Conservation (phyloP, 2,888 invertebrate species). For the Erebia palarica region DNA sequence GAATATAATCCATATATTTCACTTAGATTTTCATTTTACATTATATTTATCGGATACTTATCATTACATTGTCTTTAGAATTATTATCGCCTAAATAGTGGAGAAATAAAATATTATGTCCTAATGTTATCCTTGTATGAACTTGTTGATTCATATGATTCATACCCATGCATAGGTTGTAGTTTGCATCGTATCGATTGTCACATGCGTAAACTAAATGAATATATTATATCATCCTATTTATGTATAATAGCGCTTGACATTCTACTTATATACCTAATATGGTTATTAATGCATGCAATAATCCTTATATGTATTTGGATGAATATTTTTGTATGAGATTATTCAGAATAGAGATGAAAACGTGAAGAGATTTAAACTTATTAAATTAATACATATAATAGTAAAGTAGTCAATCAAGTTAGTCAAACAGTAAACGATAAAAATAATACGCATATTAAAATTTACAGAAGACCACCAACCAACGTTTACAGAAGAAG, state of each 20-base stretch:
- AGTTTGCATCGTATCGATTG: slow-evolving; percentile 1
- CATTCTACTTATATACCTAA: no score
- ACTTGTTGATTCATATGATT: slow-evolving; percentile 4
- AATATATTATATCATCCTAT: no score
- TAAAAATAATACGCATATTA: no score
- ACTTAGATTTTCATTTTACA: not conserved
- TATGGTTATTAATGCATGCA: no score
- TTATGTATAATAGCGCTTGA: no score
- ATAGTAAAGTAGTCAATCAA: not conserved
- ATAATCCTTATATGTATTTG: no score
- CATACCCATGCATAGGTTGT: not conserved
- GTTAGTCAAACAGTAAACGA: no score
- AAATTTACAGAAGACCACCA: no score
- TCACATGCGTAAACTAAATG: not conserved
- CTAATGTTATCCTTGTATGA: not conserved
- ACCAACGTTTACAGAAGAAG: not conserved
- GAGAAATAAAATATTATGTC: slow-evolving; percentile 3
- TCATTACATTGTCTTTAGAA: not conserved
- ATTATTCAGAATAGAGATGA: no score
- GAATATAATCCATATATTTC: not conserved
- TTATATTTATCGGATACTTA: not conserved
- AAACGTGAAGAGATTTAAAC: no score
- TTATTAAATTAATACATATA: no score
- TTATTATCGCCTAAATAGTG: not conserved
- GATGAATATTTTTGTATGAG: no score